Conservation (phyloP, 2,888 invertebrate genomes). For the Synanthedon andrenaeformis region DNA sequence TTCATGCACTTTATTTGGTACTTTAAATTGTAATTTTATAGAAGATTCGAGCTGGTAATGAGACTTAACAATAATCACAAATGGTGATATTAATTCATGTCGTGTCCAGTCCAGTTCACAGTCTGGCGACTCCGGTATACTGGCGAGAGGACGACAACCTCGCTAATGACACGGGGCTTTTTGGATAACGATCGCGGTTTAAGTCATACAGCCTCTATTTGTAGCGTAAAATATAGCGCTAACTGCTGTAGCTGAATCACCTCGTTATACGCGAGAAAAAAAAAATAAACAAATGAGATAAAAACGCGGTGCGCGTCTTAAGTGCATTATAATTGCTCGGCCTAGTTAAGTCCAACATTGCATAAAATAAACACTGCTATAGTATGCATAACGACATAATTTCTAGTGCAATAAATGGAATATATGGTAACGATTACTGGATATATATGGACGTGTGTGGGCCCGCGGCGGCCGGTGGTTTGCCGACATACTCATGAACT, state of each 20-base stretch:
- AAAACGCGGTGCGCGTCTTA: conserved; percentile 24
- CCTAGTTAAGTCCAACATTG: conserved; percentile 23
- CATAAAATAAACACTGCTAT: conserved; percentile 34
- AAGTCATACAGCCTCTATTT: conserved; percentile 11
- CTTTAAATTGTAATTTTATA: too few relatives aligned
- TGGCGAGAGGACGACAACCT: conserved; percentile 15
- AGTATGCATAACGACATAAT: conserved; percentile 39
- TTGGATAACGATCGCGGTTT: conserved; percentile 28
- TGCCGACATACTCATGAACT: background rate
- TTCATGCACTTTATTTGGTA: too few relatives aligned
- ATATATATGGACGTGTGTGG: conserved; percentile 13
- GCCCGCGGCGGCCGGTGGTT: conserved; percentile 7
- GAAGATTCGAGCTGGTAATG: too few relatives aligned
- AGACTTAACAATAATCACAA: too few relatives aligned
- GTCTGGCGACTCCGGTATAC: background rate
- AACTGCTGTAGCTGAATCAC: conserved; percentile 17
- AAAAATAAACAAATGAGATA: conserved; percentile 18
- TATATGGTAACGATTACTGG: conserved; percentile 21
- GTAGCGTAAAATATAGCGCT: conserved; percentile 24
- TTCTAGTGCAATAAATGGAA: conserved; percentile 28
- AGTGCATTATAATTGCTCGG: conserved; percentile 42
- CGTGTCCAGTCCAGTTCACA: background rate
- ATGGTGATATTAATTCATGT: too few relatives aligned
- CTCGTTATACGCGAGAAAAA: conserved; percentile 24
- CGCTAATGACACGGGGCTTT: conserved; percentile 29